Evolutionary conservation across 1,140 invertebrate species (phyloP).

Genomic region (Samia ricini): DNA sequence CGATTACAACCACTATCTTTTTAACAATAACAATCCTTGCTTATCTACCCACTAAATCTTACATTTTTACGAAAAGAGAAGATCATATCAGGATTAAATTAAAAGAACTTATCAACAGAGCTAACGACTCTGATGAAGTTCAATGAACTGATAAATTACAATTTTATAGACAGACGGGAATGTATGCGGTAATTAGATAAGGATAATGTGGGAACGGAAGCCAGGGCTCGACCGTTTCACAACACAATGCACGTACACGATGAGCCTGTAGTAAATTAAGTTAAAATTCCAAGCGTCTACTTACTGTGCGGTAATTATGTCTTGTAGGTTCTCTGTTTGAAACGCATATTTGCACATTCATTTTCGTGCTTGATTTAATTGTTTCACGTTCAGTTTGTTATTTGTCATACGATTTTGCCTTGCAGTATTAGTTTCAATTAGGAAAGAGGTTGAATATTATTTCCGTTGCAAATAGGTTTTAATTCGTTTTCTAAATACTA

Average conservation of each 20-base stretch:
- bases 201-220: conserved; percentile 8
- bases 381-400: neutral
- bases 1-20: too few relatives aligned
- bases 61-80: too few relatives aligned
- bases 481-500: too few relatives aligned
- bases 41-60: too few relatives aligned
- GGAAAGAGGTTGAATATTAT: too few relatives aligned
- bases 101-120: neutral
- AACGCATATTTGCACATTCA: neutral
- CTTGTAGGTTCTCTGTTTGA: neutral
- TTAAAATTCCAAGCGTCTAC: neutral
- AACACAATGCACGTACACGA: neutral
- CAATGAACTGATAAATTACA: conserved; percentile 6
- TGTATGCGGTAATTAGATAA: conserved; percentile 1
- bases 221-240: neutral
- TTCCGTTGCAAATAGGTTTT: too few relatives aligned
- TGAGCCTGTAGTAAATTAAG: neutral
- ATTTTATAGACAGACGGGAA: neutral
- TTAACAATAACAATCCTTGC: too few relatives aligned
- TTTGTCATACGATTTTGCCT: too few relatives aligned
- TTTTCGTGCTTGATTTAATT: neutral
- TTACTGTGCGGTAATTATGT: neutral
- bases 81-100: too few relatives aligned
- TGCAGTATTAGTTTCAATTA: too few relatives aligned
- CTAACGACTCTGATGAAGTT: neutral